Evolutionary conservation across 2,888 invertebrate species (phyloP).

Genomic region (Uropetala carovei): DNA sequence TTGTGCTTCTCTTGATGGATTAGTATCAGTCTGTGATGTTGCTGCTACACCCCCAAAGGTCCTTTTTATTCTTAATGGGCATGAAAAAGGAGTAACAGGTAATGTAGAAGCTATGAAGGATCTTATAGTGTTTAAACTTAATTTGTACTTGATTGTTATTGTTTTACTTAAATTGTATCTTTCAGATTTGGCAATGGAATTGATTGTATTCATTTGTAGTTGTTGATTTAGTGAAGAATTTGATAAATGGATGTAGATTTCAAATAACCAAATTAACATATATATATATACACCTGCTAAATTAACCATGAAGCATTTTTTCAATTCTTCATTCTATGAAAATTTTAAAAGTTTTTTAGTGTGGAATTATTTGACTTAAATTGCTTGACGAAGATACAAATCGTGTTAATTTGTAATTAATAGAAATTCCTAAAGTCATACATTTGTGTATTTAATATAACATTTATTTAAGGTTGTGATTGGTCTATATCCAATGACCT

Average conservation of each 20-base stretch:
- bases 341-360: no score
- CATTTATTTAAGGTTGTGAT: constrained; percentile 80
- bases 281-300: no score
- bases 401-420: not conserved
- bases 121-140: no score
- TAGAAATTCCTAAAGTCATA: not conserved
- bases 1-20: constrained; percentile 88
- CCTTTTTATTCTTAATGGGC: constrained; percentile 84
- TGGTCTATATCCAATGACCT: constrained; percentile 93
- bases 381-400: not conserved
- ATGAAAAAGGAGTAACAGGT: constrained; percentile 86
- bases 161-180: no score
- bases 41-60: constrained; percentile 84
- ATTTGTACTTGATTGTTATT: no score
- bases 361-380: not conserved
- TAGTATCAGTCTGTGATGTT: constrained; percentile 88
- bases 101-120: constrained; percentile 67
- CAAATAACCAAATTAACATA: no score
- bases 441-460: not conserved
- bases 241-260: no score
- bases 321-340: no score
- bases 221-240: no score
- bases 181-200: no score
- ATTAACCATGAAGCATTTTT: no score
- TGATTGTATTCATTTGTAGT: no score